These are phyloP conservation scores for Nephrocerus scutellatus DNA, from an alignment of 2,888 invertebrate genomes.

Conservation along the genomic window DNA sequence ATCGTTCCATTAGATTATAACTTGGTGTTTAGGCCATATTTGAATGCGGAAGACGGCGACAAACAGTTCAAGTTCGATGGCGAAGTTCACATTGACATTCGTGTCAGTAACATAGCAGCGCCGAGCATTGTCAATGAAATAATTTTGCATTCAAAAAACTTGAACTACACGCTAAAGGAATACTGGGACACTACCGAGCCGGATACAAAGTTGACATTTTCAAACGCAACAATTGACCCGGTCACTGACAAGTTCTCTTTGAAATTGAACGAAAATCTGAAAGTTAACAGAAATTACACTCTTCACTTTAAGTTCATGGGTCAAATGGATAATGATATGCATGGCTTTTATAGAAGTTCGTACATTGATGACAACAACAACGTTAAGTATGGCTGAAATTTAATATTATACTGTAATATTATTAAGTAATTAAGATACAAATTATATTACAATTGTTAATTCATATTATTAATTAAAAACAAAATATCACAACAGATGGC, in stretches of 20 bases:
- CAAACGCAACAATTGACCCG: conserved; percentile 22
- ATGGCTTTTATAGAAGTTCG: conserved; percentile 50
- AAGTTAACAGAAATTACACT: conserved; percentile 41
- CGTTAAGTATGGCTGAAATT: conserved; percentile 29
- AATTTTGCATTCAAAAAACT: conserved; percentile 51
- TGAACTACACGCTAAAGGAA: conserved; percentile 23
- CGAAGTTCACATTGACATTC: conserved; percentile 48
- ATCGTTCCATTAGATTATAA: conserved; percentile 53
- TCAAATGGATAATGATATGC: conserved; percentile 50
- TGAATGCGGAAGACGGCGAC: conserved; percentile 38
- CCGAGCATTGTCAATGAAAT: conserved; percentile 46
- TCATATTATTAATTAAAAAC: not conserved
- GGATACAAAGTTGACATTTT: conserved; percentile 24
- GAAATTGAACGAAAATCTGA: conserved; percentile 38
- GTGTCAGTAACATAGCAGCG: too few relatives aligned
- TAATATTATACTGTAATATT: too few relatives aligned
- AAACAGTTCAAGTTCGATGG: conserved; percentile 43
- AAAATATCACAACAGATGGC: conserved; percentile 45
- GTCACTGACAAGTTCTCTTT: conserved; percentile 48
- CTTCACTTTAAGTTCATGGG: conserved; percentile 49
- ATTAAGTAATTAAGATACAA: too few relatives aligned
- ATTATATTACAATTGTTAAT: not conserved
- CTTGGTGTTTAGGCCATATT: conserved; percentile 51
- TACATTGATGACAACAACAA: conserved; percentile 42
- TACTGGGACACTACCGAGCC: conserved; percentile 25